Conservation (phyloP, 2,113 vertebrate species). For the Chloebia gouldiae region DNA sequence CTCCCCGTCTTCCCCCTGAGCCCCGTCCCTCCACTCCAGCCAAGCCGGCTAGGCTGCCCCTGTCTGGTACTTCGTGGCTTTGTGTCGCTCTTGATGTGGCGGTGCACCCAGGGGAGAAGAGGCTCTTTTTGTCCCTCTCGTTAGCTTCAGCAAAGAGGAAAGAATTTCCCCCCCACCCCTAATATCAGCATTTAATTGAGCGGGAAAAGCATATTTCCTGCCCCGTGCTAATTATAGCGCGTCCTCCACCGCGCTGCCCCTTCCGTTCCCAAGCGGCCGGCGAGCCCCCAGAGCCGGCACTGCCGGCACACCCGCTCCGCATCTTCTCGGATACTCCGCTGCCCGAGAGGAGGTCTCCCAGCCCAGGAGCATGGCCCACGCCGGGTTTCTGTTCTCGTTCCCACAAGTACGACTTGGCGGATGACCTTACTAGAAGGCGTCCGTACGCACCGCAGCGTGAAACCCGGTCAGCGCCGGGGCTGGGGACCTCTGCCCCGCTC, state of each 20-base stretch:
- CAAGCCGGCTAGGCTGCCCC: not conserved
- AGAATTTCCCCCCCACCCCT: not conserved
- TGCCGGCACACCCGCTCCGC: not conserved
- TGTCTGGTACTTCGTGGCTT: not conserved
- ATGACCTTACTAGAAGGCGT: not conserved
- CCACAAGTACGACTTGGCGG: not conserved
- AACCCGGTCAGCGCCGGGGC: not conserved
- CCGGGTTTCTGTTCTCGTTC: not conserved
- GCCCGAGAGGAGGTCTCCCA: not conserved
- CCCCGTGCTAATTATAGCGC: not conserved
- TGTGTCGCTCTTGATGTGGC: not conserved
- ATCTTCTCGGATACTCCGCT: not conserved
- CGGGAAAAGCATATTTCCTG: constrained; percentile 18
- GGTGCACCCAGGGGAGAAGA: not conserved
- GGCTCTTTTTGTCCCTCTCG: not conserved
- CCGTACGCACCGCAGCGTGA: not conserved
- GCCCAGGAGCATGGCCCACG: not conserved
- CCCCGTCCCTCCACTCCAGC: not conserved
- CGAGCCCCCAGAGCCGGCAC: not conserved
- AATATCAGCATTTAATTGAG: not conserved
- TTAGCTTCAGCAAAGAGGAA: not conserved
- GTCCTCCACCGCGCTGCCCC: not conserved
- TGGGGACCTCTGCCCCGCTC: not conserved
- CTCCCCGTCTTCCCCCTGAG: not conserved
- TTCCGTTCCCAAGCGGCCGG: not conserved